phyloP scores from a whole-genome alignment of 2,797 vertebrate species.

The Acanthis flammea region DNA sequence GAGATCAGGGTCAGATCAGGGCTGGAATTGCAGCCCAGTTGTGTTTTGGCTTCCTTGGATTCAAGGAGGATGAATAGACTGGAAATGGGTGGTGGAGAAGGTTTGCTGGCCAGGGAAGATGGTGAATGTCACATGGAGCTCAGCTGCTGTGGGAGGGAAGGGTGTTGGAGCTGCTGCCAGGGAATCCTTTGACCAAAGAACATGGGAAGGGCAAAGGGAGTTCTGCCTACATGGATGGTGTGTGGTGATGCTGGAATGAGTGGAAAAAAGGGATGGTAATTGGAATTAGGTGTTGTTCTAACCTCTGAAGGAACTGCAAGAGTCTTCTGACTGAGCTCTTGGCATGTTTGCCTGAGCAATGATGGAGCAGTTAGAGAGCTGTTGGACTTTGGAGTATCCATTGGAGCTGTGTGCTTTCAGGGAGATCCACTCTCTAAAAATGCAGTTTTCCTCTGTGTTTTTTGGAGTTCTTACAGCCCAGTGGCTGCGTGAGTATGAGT shows the following conservation, averaged over 20 bases:
- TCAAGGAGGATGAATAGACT: neutral
- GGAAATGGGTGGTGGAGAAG: neutral
- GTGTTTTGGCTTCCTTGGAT: neutral
- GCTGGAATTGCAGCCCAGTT: neutral
- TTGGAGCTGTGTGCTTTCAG: neutral
- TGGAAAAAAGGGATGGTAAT: neutral
- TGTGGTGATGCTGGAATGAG: neutral
- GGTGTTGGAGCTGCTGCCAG: neutral
- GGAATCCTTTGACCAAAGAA: neutral
- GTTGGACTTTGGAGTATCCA: neutral
- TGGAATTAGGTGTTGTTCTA: neutral
- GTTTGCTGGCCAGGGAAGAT: neutral
- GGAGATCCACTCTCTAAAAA: neutral
- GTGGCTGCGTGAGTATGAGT: neutral
- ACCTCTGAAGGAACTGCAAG: neutral
- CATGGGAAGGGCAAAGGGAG: neutral
- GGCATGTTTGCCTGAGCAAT: neutral
- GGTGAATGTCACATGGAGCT: neutral
- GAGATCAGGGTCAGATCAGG: neutral
- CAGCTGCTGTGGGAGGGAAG: neutral
- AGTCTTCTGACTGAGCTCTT: neutral
- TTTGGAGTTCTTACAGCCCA: neutral
- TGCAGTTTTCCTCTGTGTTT: neutral
- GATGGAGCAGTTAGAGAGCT: neutral
- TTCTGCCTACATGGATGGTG: accelerated